phyloP scores from a whole-genome alignment of 2,113 vertebrate genomes.

The Sinocyclocheilus anshuiensis region DNA sequence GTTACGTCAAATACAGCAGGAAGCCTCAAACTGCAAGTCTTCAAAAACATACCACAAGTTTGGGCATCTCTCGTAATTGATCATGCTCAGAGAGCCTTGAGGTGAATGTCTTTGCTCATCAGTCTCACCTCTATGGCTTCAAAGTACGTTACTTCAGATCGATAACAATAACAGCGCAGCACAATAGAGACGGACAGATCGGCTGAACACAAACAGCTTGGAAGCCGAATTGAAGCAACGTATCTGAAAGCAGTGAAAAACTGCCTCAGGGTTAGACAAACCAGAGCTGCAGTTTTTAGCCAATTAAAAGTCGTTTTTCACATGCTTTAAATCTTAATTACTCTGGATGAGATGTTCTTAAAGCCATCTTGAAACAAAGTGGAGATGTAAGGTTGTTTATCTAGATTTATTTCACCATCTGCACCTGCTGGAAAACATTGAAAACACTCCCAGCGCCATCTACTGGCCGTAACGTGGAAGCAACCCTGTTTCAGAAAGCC shows the following conservation, averaged over 20 bases:
- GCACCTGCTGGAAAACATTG: not conserved
- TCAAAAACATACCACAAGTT: not conserved
- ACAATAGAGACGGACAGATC: slow-evolving; percentile 8
- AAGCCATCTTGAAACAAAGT: slow-evolving; percentile 20
- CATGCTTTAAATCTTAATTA: slow-evolving; percentile 24
- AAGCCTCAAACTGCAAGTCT: not conserved
- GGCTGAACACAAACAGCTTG: not conserved
- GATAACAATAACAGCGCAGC: slow-evolving; percentile 27
- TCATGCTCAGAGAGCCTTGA: not conserved
- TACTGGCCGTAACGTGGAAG: not conserved
- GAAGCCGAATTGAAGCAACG: not conserved
- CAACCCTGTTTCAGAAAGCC: not conserved
- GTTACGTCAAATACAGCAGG: not conserved
- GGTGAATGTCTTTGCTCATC: not conserved
- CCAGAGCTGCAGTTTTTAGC: not conserved
- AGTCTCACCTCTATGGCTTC: not conserved
- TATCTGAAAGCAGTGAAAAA: not conserved
- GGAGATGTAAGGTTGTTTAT: slow-evolving; percentile 11
- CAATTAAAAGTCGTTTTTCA: slow-evolving; percentile 1
- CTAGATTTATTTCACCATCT: slow-evolving; percentile 16
- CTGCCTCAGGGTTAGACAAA: not conserved
- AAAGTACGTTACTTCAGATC: slow-evolving; percentile 19
- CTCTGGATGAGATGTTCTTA: slow-evolving; percentile 9
- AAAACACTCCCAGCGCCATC: slow-evolving; percentile 4
- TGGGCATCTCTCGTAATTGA: slow-evolving; percentile 11